These are phyloP conservation scores for Oriolus oriolus DNA, from an alignment of 2,113 vertebrate species.

Conservation along the genomic window DNA sequence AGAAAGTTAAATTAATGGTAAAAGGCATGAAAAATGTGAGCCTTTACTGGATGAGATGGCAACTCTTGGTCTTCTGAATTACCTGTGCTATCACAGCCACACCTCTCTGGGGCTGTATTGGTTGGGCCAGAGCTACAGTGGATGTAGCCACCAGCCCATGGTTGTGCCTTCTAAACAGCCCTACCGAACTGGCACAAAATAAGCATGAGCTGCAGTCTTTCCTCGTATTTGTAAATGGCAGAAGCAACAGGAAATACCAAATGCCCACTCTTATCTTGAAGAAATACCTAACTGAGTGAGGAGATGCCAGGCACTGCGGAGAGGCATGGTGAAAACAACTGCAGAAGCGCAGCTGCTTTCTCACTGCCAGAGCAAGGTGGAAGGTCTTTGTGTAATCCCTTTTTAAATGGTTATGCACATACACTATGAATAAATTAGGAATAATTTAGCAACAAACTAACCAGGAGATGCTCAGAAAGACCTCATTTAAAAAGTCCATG, in stretches of 20 bases:
- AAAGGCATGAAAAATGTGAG: background rate
- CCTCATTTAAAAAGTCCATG: background rate
- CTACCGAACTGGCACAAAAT: background rate
- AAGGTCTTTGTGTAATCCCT: background rate
- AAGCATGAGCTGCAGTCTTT: background rate
- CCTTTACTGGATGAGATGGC: background rate
- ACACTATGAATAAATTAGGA: background rate
- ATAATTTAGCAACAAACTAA: background rate
- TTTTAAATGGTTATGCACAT: background rate
- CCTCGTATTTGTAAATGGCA: background rate
- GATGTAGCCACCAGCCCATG: background rate
- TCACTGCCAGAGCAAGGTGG: background rate
- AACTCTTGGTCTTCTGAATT: background rate
- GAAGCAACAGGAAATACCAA: background rate
- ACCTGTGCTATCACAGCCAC: background rate
- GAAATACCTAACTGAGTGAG: rapidly evolving
- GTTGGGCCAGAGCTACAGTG: background rate
- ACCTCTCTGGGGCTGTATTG: background rate
- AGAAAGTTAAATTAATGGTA: background rate
- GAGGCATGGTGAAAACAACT: background rate
- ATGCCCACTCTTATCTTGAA: rapidly evolving
- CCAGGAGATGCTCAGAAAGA: background rate
- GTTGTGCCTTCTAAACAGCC: background rate
- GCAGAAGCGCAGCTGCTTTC: background rate
- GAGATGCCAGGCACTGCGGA: background rate